Conservation (phyloP, 2,888 invertebrate genomes). For the Trachelus stipa region DNA sequence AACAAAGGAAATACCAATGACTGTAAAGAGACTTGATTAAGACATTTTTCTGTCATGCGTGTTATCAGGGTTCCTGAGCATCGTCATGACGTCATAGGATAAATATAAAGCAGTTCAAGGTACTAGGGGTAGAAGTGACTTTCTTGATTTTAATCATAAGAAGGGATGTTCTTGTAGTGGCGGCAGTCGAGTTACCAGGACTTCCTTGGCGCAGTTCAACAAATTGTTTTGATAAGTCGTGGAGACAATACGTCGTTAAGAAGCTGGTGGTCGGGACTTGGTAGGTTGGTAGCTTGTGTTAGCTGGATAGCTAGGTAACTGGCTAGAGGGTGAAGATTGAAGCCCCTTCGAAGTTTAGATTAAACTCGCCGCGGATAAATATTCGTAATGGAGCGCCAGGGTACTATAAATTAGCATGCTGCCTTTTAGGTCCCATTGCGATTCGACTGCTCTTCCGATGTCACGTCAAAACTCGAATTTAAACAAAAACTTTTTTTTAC, state of each 20-base stretch:
- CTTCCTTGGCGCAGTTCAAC: conserved; percentile 41
- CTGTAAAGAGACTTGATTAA: background rate
- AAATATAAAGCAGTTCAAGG: background rate
- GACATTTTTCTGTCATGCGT: background rate
- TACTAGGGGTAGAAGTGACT: background rate
- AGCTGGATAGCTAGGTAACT: conserved; percentile 9
- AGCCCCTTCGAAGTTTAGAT: conserved; percentile 66
- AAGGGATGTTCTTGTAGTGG: background rate
- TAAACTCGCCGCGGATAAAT: conserved; percentile 67
- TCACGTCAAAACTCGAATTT: background rate
- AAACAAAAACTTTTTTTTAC: background rate
- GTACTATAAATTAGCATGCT: conserved; percentile 67
- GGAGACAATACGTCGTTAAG: conserved; percentile 66
- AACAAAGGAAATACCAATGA: background rate
- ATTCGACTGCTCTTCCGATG: conserved; percentile 10
- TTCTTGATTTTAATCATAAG: background rate
- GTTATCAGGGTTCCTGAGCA: background rate
- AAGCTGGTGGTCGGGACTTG: conserved; percentile 41
- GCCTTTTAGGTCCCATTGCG: conserved; percentile 43
- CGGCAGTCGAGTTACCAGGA: conserved; percentile 21
- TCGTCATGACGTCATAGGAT: background rate
- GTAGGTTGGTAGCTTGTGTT: conserved; percentile 19
- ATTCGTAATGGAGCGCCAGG: conserved; percentile 67
- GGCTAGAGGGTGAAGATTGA: conserved; percentile 33
- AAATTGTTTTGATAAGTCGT: conserved; percentile 65